A percentile compares a stretch with the other conserved stretches of the same genome.
Conservation (phyloP, 2,113 vertebrate species). For the Brachionichthys hirsutus region DNA sequence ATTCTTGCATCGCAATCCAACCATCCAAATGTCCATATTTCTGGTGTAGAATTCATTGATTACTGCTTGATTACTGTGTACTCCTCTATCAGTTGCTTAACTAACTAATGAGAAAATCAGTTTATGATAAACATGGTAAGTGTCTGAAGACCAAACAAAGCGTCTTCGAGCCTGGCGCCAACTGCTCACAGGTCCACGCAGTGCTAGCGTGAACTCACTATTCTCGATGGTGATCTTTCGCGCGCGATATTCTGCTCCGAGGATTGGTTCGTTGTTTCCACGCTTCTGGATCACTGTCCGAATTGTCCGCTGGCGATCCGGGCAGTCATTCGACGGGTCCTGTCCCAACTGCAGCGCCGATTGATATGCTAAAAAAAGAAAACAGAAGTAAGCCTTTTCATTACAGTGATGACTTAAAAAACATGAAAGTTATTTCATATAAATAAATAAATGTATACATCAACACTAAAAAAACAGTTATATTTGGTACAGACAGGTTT, state of each 20-base stretch:
- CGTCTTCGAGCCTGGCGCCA: background rate
- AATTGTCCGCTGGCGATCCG: conserved; percentile 85
- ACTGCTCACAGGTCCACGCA: background rate
- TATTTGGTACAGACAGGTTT: no score
- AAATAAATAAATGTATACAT: no score
- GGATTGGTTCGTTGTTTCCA: conserved; percentile 81
- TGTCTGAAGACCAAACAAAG: background rate
- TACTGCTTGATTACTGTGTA: no score
- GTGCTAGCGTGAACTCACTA: conserved; percentile 75
- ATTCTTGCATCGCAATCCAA: no score
- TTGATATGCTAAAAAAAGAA: conserved; percentile 83
- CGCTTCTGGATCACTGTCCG: conserved; percentile 87
- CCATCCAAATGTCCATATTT: no score
- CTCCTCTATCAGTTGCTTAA: no score
- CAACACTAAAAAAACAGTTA: no score
- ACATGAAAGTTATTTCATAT: no score
- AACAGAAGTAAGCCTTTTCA: background rate
- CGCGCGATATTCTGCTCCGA: conserved; percentile 87
- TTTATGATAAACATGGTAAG: background rate
- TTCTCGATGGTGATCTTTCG: conserved; percentile 92
- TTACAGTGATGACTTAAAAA: background rate
- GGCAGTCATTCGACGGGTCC: conserved; percentile 89
- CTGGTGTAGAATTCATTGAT: no score
- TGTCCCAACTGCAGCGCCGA: conserved; percentile 84
- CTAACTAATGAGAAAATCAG: no score